phyloP scores from a whole-genome alignment of 2,888 invertebrate genomes.

The Rhingia rostrata region DNA sequence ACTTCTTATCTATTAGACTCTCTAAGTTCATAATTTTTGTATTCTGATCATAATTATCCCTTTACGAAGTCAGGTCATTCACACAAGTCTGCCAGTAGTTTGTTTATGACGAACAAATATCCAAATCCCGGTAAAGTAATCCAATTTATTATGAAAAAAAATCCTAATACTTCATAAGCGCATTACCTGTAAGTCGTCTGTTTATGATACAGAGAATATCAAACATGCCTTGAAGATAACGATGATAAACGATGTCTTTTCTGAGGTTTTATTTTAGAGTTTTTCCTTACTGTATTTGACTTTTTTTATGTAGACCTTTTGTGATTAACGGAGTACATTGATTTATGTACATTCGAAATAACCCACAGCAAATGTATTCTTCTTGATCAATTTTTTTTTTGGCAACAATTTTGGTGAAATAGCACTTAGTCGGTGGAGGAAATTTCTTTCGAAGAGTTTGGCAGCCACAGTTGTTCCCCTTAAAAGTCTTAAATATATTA shows the following conservation, averaged over 20 bases:
- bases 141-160: not conserved
- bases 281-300: not conserved
- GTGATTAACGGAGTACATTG: too few species aligned
- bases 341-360: too few species aligned
- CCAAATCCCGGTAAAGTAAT: not conserved
- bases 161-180: not conserved
- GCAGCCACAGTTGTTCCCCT: too few species aligned
- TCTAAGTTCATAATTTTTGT: not conserved
- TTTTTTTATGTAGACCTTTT: not conserved
- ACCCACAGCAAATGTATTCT: too few species aligned
- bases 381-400: too few species aligned
- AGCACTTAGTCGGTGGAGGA: too few species aligned
- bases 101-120: not conserved
- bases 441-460: too few species aligned
- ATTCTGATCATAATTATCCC: not conserved
- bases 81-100: not conserved
- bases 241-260: not conserved
- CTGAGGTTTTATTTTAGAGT: not conserved
- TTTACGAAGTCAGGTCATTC: not conserved
- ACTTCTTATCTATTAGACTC: not conserved
- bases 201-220: not conserved
- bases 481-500: too few species aligned
- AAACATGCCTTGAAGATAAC: not conserved
- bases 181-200: not conserved
- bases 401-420: too few species aligned